Evolutionary conservation across 2,797 vertebrate species (phyloP).

Genomic region (Zenarchopterus dispar): DNA sequence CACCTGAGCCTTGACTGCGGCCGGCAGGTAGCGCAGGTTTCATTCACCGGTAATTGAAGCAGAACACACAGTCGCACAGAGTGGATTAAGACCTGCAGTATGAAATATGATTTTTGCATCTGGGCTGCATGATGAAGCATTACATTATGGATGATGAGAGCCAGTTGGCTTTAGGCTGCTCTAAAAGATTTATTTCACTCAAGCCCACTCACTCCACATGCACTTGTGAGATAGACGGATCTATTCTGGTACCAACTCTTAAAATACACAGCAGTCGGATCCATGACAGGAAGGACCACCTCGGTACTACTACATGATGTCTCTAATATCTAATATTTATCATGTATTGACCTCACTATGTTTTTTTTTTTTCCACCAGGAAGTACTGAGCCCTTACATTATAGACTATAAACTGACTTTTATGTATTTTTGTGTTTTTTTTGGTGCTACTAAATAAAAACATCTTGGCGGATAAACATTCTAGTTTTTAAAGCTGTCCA

Average conservation of each 20-base stretch:
- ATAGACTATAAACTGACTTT: too few relatives aligned
- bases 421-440: too few relatives aligned
- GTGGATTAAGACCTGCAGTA: constrained; percentile 41
- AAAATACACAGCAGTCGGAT: constrained; percentile 42
- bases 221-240: constrained; percentile 49
- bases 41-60: constrained; percentile 23
- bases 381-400: too few relatives aligned
- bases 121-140: constrained; percentile 64
- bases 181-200: constrained; percentile 76
- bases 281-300: constrained; percentile 2
- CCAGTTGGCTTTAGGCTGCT: constrained; percentile 72
- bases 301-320: not conserved
- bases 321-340: not conserved
- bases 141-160: constrained; percentile 75
- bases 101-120: constrained; percentile 60
- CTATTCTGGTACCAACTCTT: constrained; percentile 35
- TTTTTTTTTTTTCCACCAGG: too few relatives aligned
- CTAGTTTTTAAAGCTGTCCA: too few relatives aligned
- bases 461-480: too few relatives aligned
- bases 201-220: constrained; percentile 68
- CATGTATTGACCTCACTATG: not conserved
- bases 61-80: constrained; percentile 35
- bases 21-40: constrained; percentile 23
- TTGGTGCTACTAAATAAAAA: too few relatives aligned
- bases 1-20: constrained; percentile 17